phyloP scores from a whole-genome alignment of 2,888 invertebrate species.

The Willowsia nigromaculata region DNA sequence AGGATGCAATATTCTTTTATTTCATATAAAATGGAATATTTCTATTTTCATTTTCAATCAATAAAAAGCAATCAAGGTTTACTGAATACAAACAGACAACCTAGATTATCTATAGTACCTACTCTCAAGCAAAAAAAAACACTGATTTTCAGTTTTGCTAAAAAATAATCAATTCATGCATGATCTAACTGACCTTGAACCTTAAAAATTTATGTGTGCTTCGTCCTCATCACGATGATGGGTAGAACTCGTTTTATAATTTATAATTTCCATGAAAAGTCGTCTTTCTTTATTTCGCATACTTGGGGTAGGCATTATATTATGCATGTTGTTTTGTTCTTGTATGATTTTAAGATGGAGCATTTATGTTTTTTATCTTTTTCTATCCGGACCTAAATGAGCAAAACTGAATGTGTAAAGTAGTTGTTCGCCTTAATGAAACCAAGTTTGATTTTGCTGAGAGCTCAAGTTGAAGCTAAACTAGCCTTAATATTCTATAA shows the following conservation, averaged over 20 bases:
- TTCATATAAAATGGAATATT: no score
- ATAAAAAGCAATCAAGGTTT: background rate
- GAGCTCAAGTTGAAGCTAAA: background rate
- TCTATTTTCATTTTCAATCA: background rate
- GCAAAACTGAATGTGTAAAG: no score
- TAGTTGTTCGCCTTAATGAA: no score
- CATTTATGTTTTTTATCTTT: no score
- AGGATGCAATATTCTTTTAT: background rate
- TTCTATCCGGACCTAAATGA: no score
- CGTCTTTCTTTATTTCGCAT: background rate
- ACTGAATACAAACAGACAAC: no score
- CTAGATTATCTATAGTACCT: no score
- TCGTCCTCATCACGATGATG: background rate
- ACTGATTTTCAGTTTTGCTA: no score
- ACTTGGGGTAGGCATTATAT: no score
- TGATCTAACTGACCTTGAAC: constrained; percentile 54
- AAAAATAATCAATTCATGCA: constrained; percentile 25
- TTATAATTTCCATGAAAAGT: background rate
- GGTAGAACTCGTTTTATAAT: background rate
- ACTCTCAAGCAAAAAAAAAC: no score
- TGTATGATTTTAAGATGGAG: background rate
- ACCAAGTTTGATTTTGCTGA: no score
- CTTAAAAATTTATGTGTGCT: background rate
- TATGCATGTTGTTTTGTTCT: background rate
- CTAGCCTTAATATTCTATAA: background rate